Conservation (phyloP, 2,797 vertebrate genomes). For the Dendrocincla tyrannina region DNA sequence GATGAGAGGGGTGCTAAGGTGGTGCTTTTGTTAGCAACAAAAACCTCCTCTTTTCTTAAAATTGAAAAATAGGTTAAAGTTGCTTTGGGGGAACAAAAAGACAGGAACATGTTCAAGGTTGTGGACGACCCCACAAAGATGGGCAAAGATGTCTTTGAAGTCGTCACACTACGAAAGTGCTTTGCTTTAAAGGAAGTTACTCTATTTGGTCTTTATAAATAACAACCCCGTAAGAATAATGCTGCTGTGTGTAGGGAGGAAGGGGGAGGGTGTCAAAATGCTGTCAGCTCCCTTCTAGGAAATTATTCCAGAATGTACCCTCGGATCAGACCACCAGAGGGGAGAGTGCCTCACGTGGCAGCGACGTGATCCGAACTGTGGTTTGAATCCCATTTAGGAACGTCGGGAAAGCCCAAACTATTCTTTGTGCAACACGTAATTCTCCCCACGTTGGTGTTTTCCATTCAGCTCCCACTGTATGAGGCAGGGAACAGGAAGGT, state of each 20-base stretch:
- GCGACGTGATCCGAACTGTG: background rate
- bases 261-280: background rate
- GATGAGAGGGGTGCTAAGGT: background rate
- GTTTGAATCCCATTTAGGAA: background rate
- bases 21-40: background rate
- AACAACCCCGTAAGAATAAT: background rate
- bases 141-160: background rate
- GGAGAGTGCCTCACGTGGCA: conserved; percentile 18
- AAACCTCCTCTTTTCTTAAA: background rate
- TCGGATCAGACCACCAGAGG: conserved; percentile 51
- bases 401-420: background rate
- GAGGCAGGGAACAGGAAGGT: background rate
- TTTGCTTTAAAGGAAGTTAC: background rate
- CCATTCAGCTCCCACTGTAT: conserved; percentile 4
- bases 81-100: background rate
- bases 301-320: conserved; percentile 13
- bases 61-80: background rate
- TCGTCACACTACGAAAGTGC: accelerated
- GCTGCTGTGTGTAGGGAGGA: background rate
- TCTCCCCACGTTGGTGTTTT: conserved; percentile 26
- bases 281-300: background rate
- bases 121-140: background rate
- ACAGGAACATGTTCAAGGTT: background rate
- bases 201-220: background rate
- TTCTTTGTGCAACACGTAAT: background rate